Evolutionary conservation across 30 jellyfish, hydroid and myxozoan genomes (phyloP).

Genomic region (Calvadosia cruxmelitensis): DNA sequence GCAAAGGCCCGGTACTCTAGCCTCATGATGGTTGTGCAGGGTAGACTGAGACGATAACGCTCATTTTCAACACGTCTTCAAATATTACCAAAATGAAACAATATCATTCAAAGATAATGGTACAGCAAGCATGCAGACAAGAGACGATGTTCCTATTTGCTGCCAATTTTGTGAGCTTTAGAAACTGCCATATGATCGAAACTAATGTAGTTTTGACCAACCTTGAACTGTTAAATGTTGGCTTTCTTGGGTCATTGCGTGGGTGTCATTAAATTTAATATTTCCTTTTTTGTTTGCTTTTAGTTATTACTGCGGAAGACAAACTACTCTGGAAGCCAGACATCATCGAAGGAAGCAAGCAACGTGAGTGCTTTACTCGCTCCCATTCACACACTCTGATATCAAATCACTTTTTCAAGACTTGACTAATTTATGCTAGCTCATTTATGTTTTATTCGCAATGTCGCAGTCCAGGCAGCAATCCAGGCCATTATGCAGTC

Average conservation of each 20-base stretch:
- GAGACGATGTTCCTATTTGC: no score
- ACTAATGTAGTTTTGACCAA: conserved; percentile 7
- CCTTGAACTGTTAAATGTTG: not conserved
- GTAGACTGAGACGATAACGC: no score
- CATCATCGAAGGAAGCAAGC: conserved; percentile 6
- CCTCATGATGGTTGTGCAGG: no score
- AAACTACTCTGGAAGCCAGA: conserved; percentile 90
- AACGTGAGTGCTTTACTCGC: not conserved
- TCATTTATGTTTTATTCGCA: not conserved
- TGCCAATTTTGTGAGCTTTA: no score
- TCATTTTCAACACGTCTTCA: no score
- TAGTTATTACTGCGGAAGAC: conserved; percentile 59
- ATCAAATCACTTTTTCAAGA: not conserved
- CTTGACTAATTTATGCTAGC: no score
- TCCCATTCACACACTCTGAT: not conserved
- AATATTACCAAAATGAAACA: no score
- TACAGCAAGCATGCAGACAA: no score
- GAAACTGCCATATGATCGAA: conserved; percentile 7
- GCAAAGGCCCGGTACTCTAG: no score
- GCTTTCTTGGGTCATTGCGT: not conserved
- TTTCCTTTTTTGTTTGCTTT: not conserved
- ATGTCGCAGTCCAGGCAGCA: not conserved
- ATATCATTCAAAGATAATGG: no score
- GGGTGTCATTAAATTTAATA: not conserved
- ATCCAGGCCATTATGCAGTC: conserved; percentile 3